Evolutionary conservation across 1,140 invertebrate genomes (phyloP).

Genomic region (Telenomus remus): DNA sequence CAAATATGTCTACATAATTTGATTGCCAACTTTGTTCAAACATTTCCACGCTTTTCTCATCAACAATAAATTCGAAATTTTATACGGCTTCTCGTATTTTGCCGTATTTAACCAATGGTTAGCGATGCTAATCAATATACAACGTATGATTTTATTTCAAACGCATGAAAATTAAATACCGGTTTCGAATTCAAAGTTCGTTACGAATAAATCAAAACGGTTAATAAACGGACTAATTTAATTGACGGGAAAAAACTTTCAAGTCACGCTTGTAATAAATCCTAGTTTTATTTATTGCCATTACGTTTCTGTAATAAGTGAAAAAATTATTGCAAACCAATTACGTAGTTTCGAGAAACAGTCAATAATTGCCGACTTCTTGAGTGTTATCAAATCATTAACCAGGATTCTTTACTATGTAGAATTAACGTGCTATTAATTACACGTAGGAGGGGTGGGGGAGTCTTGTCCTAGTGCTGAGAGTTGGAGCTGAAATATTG

Average conservation of each 20-base stretch:
- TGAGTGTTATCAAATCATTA: slow-evolving; percentile 47
- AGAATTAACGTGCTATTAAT: slow-evolving; percentile 55
- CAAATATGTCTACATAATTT: slow-evolving; percentile 36
- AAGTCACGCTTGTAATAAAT: no score
- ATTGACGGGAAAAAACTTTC: no score
- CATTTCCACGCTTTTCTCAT: not conserved
- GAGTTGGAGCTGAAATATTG: slow-evolving; percentile 49
- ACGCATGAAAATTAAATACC: no score
- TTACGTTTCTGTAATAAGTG: slow-evolving; percentile 20
- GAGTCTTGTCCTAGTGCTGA: slow-evolving; percentile 35
- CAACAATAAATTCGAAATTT: not conserved
- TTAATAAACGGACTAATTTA: no score
- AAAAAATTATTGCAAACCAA: slow-evolving; percentile 38
- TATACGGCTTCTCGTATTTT: not conserved
- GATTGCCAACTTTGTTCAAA: slow-evolving; percentile 12
- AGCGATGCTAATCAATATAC: no score
- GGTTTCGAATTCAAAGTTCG: no score
- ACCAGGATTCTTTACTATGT: slow-evolving; percentile 32
- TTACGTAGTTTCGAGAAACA: slow-evolving; percentile 23
- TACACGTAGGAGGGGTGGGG: slow-evolving; percentile 16
- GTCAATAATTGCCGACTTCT: slow-evolving; percentile 13
- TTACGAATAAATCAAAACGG: no score
- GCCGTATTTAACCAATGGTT: no score
- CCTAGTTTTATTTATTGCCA: slow-evolving; percentile 41
- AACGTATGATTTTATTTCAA: no score